Evolutionary conservation across 1,140 invertebrate genomes (phyloP), one percentile per base, ranked within the genome.

Genomic region (Heterodera schachtii): DNA sequence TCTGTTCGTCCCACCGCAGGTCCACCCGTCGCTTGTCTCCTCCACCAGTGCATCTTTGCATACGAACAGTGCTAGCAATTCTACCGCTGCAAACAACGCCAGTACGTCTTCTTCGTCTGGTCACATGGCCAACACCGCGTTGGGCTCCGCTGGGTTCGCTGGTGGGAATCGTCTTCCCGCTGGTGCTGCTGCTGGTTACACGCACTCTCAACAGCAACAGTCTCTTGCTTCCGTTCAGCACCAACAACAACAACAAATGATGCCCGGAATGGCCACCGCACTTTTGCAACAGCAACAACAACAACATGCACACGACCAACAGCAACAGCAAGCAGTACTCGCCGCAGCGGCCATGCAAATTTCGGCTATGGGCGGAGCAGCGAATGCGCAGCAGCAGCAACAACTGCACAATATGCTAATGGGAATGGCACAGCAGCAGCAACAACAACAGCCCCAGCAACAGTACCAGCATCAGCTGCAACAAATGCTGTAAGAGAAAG

Each of bases 381-480:
- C 49, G 31, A 44, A 52, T 44, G 41, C n/a, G 19, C 75, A 7
- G 19, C 75, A 47, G 47, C 75, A 57, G 43, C 75, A 44, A 11
- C 57, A 46, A 3, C 31, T n/a, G 64, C 57, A 7, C n/a, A 44
- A 69, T 31, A 52, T 69, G 64, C 64, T 69, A 47, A 66, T 60
- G 69, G 57, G 57, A 46, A 9, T 52, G 71, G 57, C 21, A 70
- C 64, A 47, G 43, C 73, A 47, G 43, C 73, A 71, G 43, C 76
- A 73, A 21, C 75, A 31, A 41, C 75, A 81, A 13, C 46, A 57
- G 16, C 31, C 76, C 13, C 75, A 49, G 16, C 75, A 79, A n/a
- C 74, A 81, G 66, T 41, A 81, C n/a, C 76, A 81, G 21, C 21
- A 57, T n/a, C 75, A 82, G 46, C 44, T 79, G 46, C 79, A 80